Conservation (phyloP, 2,888 invertebrate species). For the Limnephilus lunatus region DNA sequence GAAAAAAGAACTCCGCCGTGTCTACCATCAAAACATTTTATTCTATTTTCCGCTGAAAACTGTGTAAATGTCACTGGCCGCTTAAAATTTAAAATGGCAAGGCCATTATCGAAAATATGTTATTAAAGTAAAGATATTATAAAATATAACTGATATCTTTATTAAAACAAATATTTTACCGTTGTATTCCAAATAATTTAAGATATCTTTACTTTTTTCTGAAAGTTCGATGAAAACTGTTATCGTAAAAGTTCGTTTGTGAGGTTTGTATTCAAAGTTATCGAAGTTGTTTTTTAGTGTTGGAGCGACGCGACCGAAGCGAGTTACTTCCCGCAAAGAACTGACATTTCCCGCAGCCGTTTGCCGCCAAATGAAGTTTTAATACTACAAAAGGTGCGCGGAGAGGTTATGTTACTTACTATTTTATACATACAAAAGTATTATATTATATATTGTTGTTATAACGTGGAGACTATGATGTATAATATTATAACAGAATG, state of each 20-base stretch:
- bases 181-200: background rate
- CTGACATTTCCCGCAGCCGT: conserved; percentile 34
- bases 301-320: conserved; percentile 34
- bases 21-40: background rate
- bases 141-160: background rate
- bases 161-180: background rate
- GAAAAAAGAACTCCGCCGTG: background rate
- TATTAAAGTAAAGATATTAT: background rate
- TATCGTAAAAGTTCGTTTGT: background rate
- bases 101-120: background rate
- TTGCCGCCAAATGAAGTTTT: conserved; percentile 30
- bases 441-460: background rate
- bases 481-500: background rate
- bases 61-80: conserved; percentile 17
- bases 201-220: background rate
- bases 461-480: background rate
- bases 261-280: conserved; percentile 11
- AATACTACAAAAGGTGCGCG: background rate
- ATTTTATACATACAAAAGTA: no score
- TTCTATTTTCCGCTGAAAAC: background rate
- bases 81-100: conserved; percentile 29
- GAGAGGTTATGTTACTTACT: conserved; percentile 4
- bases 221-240: background rate
- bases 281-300: background rate
- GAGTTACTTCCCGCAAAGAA: conserved; percentile 15